Base-by-base conservation (phyloP, 2,888 invertebrate species). In the Julus scandinavius region DNA sequence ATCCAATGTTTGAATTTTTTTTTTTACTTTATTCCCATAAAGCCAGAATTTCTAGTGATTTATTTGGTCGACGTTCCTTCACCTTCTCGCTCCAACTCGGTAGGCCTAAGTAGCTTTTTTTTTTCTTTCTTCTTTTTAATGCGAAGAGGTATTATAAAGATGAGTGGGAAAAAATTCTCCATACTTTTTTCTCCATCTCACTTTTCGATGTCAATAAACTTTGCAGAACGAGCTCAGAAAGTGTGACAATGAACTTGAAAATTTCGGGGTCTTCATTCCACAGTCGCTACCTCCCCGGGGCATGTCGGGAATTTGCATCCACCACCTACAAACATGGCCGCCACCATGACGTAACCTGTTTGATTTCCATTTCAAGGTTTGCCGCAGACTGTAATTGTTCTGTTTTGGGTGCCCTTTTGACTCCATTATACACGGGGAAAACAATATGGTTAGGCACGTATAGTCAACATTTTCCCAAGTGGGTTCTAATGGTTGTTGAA, bases 191-290 rank as follows among this genome's bases (percentile, higher is more conserved):
- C 72, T 17, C 29, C 72, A 72, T 72, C 72, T 72, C 85, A n/a
- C 85, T 85, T 85, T 85, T 85, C 41, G 20, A n/a, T 87, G 87
- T 54, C 87, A 87, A 87, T 54, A 87, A 87, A 87, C 87, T 87
- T 54, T 50, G 54, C 50, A 50, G 50, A 87, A 87, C 50, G 54
- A 29, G 50, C 54, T 50, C 58, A 50, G 87, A 87, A 87, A 87
- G 87, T 87, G 87, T 87, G 87, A 87, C 87, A 87, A 87, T 87
- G 87, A 87, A 50, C 87, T 87, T 87, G 87, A 85, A 85, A 85
- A 85, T 45, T 85, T 72, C 72, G 72, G 72, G 72, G 72, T 72
- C 72, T 72, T 72, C 72, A 72, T 72, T 72, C 72, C 72, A 72
- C 72, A 72, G 20, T 72, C 72, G 72, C 29, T 72, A 29, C 29